Conservation (phyloP, 2,113 vertebrate genomes). For the Cromileptes altivelis region DNA sequence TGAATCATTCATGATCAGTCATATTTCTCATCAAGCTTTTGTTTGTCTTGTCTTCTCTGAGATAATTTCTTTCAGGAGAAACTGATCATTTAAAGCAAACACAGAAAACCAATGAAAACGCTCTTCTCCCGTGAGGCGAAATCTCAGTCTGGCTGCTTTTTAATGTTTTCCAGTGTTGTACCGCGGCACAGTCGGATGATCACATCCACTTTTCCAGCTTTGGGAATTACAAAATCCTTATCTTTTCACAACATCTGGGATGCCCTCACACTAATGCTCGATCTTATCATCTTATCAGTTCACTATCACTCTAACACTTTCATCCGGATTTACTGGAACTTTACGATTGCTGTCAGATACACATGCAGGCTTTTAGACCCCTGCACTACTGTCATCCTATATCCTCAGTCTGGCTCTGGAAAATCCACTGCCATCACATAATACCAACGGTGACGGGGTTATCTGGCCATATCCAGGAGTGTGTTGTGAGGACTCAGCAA, state of each 20-base stretch:
- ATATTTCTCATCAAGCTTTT: slow-evolving; percentile 57
- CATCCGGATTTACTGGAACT: slow-evolving; percentile 66
- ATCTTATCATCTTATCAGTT: slow-evolving; percentile 51
- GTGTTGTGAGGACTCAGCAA: neutral
- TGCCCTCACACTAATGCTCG: slow-evolving; percentile 46
- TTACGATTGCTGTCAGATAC: slow-evolving; percentile 49
- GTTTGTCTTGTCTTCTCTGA: slow-evolving; percentile 52
- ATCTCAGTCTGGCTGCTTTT: slow-evolving; percentile 18
- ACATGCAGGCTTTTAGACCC: slow-evolving; percentile 42
- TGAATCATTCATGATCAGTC: slow-evolving; percentile 65
- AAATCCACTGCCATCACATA: slow-evolving; percentile 37
- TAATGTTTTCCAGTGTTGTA: neutral
- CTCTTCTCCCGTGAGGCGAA: neutral
- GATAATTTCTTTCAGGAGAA: slow-evolving; percentile 40
- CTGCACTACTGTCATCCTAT: slow-evolving; percentile 29
- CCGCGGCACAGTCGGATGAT: neutral
- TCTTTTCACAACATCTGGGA: slow-evolving; percentile 62
- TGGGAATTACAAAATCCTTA: slow-evolving; percentile 51
- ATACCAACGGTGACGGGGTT: neutral
- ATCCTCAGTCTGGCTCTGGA: slow-evolving; percentile 12
- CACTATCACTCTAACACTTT: slow-evolving; percentile 52
- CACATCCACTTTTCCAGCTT: slow-evolving; percentile 33
- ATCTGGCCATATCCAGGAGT: slow-evolving; percentile 7
- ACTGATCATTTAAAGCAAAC: slow-evolving; percentile 49
- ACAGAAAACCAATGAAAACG: slow-evolving; percentile 30